Evolutionary conservation across 2,113 vertebrate genomes (phyloP).

Genomic region (Phrynosoma platyrhinos): DNA sequence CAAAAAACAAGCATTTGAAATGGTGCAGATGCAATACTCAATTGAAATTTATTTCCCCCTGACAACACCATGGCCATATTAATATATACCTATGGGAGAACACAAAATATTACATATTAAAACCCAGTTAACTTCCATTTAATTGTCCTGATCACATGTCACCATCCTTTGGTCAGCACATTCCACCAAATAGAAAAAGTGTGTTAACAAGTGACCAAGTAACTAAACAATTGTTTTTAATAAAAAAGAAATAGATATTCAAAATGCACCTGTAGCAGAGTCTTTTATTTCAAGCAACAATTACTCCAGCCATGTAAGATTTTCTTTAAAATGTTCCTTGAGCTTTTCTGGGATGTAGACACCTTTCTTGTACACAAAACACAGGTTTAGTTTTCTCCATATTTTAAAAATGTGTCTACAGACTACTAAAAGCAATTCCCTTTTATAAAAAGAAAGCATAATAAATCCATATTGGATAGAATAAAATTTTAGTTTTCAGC

Average conservation of each 20-base stretch:
- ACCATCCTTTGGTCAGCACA: not conserved
- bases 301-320: not conserved
- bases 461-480: conserved; percentile 9
- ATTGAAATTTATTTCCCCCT: not conserved
- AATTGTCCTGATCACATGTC: not conserved
- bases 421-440: conserved; percentile 36
- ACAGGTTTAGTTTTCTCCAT: not conserved
- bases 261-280: not conserved
- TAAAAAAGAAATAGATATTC: not conserved
- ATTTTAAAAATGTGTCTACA: fast-evolving
- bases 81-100: not conserved
- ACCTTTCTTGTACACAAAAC: not conserved
- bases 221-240: not conserved
- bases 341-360: conserved; percentile 13
- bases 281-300: not conserved
- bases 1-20: not conserved
- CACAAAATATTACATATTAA: not conserved
- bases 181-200: not conserved
- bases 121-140: not conserved
- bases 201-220: not conserved
- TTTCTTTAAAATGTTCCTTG: conserved; percentile 36
- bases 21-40: not conserved
- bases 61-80: not conserved
- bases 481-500: not conserved
- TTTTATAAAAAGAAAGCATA: conserved; percentile 41